Evolutionary conservation across 2,797 vertebrate genomes (phyloP).

Genomic region (Schizopygopsis pylzovi): DNA sequence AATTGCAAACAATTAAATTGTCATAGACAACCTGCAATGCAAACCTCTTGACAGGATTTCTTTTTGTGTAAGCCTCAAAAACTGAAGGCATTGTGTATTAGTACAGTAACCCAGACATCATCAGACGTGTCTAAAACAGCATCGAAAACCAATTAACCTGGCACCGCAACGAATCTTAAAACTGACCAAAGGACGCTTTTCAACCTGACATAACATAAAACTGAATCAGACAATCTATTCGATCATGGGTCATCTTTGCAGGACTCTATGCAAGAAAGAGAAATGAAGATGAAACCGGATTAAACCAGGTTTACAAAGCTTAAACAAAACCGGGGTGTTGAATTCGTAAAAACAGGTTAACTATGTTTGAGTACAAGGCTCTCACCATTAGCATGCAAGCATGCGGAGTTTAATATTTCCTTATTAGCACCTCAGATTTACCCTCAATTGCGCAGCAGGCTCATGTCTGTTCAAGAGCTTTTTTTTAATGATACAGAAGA

Average conservation of each 20-base stretch:
- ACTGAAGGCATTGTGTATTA: slow-evolving; percentile 50
- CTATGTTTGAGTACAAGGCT: slow-evolving; percentile 39
- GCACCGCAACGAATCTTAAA: slow-evolving; percentile 52
- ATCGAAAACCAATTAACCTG: slow-evolving; percentile 39
- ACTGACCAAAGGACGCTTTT: slow-evolving; percentile 1
- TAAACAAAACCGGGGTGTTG: slow-evolving; percentile 24
- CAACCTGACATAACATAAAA: slow-evolving; percentile 32
- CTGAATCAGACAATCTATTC: slow-evolving; percentile 1
- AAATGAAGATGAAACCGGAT: slow-evolving; percentile 21
- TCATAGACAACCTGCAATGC: slow-evolving; percentile 56
- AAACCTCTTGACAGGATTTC: slow-evolving; percentile 40
- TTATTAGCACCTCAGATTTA: slow-evolving; percentile 33
- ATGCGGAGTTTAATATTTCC: slow-evolving; percentile 45
- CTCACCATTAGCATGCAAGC: slow-evolving; percentile 55
- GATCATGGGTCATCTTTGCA: slow-evolving; percentile 13
- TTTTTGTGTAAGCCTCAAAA: slow-evolving; percentile 59
- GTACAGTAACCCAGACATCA: slow-evolving; percentile 58
- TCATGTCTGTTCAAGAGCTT: slow-evolving; percentile 27
- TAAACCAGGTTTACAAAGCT: slow-evolving; percentile 29
- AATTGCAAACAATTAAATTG: slow-evolving; percentile 59
- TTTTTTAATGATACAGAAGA: slow-evolving; percentile 17
- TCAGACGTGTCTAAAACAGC: slow-evolving; percentile 54
- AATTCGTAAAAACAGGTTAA: slow-evolving; percentile 44
- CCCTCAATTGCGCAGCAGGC: slow-evolving; percentile 38
- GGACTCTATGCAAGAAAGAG: slow-evolving; percentile 14